Evolutionary conservation across 2,888 invertebrate species (phyloP).

Genomic region (Marasmarcha lunaedactyla): DNA sequence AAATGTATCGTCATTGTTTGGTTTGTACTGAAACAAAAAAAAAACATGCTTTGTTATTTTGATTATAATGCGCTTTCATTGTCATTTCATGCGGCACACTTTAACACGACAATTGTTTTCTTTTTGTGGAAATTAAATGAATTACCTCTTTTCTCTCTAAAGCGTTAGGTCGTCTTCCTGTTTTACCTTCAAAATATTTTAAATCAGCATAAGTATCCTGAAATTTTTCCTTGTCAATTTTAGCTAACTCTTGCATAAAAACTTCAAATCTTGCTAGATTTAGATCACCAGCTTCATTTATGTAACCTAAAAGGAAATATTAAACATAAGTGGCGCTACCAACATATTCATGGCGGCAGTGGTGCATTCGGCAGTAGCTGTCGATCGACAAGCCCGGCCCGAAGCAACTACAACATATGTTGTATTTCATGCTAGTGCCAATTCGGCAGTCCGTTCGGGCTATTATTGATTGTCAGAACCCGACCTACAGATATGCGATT

Average conservation of each 20-base stretch:
- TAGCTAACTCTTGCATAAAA: slow-evolving; percentile 81
- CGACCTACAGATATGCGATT: too few species aligned
- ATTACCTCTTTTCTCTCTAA: slow-evolving; percentile 49
- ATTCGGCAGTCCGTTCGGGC: too few species aligned
- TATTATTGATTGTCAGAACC: too few species aligned
- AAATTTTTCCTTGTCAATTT: slow-evolving; percentile 81
- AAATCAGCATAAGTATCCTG: slow-evolving; percentile 83
- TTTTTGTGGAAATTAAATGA: too few species aligned
- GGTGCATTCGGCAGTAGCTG: too few species aligned
- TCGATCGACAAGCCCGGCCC: too few species aligned
- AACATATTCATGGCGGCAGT: neutral
- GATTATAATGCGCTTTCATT: neutral
- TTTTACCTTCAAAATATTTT: slow-evolving; percentile 85
- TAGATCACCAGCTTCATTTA: slow-evolving; percentile 90
- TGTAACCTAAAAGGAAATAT: slow-evolving; percentile 76
- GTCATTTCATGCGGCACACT: neutral
- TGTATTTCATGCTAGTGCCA: too few species aligned
- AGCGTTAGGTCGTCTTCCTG: slow-evolving; percentile 70
- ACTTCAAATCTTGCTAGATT: slow-evolving; percentile 87
- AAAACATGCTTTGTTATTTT: slow-evolving; percentile 4
- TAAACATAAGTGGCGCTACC: neutral
- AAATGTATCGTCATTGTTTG: slow-evolving; percentile 60
- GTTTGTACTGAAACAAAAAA: slow-evolving; percentile 49
- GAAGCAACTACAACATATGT: too few species aligned
- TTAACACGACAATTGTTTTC: too few species aligned